These are phyloP conservation scores for Sclerodermus sp. DNA, from an alignment of 2,888 invertebrate species.

Conservation along the genomic window DNA sequence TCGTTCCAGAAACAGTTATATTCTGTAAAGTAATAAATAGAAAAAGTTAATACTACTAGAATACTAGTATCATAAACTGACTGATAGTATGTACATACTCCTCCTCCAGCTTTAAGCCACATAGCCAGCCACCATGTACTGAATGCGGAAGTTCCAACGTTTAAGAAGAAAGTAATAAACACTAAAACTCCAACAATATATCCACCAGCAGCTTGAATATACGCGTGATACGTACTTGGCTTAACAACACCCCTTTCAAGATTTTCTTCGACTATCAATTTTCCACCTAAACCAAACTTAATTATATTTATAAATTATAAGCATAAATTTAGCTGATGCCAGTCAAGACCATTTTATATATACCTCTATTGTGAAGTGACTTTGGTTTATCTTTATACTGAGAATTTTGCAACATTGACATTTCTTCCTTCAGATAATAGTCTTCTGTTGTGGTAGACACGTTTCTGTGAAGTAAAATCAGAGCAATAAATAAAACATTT, in stretches of 20 bases:
- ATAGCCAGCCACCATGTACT: constrained; percentile 65
- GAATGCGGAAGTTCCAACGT: constrained; percentile 61
- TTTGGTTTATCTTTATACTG: no score
- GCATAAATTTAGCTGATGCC: no score
- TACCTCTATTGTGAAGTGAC: no score
- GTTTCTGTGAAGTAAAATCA: no score
- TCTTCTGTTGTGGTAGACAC: no score
- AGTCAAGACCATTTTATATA: no score
- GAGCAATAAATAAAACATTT: no score
- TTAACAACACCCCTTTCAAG: constrained; percentile 49
- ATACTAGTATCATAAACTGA: background rate
- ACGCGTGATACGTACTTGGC: constrained; percentile 56
- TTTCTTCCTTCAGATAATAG: no score
- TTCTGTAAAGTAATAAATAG: constrained; percentile 35
- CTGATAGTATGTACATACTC: constrained; percentile 38
- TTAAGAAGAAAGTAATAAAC: constrained; percentile 57
- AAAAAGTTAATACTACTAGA: constrained; percentile 1
- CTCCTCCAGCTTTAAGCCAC: constrained; percentile 59
- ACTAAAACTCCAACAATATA: constrained; percentile 54
- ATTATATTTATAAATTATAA: no score
- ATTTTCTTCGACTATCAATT: constrained; percentile 32
- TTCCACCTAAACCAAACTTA: no score
- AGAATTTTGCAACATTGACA: no score
- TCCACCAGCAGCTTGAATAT: constrained; percentile 62
- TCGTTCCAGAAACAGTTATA: constrained; percentile 24